Evolutionary conservation across 2,797 vertebrate genomes (phyloP).

Genomic region (Aeoliscus strigatus): DNA sequence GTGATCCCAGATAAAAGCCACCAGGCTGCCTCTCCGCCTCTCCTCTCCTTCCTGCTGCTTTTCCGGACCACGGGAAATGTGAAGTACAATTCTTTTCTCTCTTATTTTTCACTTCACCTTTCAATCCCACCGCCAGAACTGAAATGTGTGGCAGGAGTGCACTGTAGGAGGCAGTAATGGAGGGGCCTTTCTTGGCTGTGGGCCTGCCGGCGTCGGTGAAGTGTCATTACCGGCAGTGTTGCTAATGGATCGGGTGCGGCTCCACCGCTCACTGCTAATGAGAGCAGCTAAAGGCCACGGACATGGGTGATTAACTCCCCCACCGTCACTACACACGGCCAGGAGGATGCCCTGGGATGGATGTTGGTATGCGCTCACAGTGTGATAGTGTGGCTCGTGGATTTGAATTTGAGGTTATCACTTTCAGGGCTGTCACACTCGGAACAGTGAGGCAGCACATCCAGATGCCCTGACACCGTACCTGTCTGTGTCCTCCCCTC

Average conservation of each 20-base stretch:
- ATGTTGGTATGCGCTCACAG: slow-evolving; percentile 38
- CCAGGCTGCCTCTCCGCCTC: slow-evolving; percentile 32
- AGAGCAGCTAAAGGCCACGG: slow-evolving; percentile 84
- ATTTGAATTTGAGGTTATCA: slow-evolving; percentile 61
- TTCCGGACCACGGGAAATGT: slow-evolving; percentile 32
- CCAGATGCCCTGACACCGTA: slow-evolving; percentile 62
- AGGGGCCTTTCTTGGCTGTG: slow-evolving; percentile 60
- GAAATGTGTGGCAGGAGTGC: slow-evolving; percentile 37
- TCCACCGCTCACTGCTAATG: slow-evolving; percentile 81
- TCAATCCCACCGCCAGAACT: slow-evolving; percentile 28
- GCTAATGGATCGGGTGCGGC: slow-evolving; percentile 81
- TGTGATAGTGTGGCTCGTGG: slow-evolving; percentile 28
- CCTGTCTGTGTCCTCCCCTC: slow-evolving; percentile 45
- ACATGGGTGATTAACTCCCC: slow-evolving; percentile 79
- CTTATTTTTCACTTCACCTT: slow-evolving; percentile 22
- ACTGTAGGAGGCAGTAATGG: slow-evolving; percentile 55
- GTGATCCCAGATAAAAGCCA: slow-evolving; percentile 62
- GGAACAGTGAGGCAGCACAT: slow-evolving; percentile 42
- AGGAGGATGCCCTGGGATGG: slow-evolving; percentile 58
- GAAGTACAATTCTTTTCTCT: slow-evolving; percentile 43
- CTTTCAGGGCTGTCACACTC: slow-evolving; percentile 55
- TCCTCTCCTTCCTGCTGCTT: slow-evolving; percentile 51
- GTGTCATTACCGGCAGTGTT: slow-evolving; percentile 75
- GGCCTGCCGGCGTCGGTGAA: slow-evolving; percentile 71
- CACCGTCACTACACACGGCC: slow-evolving; percentile 56